These are phyloP conservation scores for western clawed frog (Xenopus tropicalis) DNA, from an alignment of 2,113 vertebrate species.

Conservation along the genomic window DNA sequence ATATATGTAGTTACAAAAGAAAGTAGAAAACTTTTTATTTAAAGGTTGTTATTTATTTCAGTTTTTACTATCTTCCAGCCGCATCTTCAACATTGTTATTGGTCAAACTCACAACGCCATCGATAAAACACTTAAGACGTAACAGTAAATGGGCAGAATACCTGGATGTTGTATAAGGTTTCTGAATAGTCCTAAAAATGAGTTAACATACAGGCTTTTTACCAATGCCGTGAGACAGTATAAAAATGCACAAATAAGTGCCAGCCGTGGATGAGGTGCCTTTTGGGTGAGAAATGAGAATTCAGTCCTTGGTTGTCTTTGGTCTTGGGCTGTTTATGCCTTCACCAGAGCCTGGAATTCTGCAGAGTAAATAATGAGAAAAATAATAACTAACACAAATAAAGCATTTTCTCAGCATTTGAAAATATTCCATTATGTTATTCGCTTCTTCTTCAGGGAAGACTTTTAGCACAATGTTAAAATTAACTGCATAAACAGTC, in stretches of 20 bases:
- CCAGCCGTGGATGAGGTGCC: constrained; percentile 46
- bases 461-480: too few relatives aligned
- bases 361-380: constrained; percentile 46
- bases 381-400: too few relatives aligned
- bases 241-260: constrained; percentile 56
- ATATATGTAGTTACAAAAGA: background rate
- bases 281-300: constrained; percentile 51
- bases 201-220: constrained; percentile 32
- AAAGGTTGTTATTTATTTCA: constrained; percentile 6
- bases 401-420: too few relatives aligned
- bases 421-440: too few relatives aligned
- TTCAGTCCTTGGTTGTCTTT: constrained; percentile 48
- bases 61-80: constrained; percentile 35
- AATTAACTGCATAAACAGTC: too few relatives aligned
- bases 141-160: constrained; percentile 35
- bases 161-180: constrained; percentile 42
- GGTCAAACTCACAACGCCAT: constrained; percentile 45
- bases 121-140: constrained; percentile 45
- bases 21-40: background rate
- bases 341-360: constrained; percentile 59
- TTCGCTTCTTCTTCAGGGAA: too few relatives aligned
- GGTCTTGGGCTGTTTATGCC: constrained; percentile 53
- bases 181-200: constrained; percentile 29
- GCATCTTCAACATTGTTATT: constrained; percentile 40
- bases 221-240: constrained; percentile 46